Conservation (phyloP, 2,113 vertebrate species). For the Brachyistius frenatus region DNA sequence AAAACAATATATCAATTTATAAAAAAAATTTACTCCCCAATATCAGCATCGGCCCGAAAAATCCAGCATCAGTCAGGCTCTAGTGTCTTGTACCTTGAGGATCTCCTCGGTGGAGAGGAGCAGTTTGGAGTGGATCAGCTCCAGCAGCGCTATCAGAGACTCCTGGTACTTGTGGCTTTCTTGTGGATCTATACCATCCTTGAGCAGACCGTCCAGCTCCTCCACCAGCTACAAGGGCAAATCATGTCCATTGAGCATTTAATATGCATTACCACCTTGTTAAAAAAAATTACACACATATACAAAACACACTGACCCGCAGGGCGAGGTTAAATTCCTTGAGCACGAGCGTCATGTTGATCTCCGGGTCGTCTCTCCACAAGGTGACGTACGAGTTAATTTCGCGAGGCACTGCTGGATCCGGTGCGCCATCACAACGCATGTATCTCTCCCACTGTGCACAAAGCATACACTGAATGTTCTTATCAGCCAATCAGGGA, state of each 20-base stretch:
- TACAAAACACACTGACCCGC: conserved; percentile 77
- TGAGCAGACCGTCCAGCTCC: conserved; percentile 85
- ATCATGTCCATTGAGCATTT: no score
- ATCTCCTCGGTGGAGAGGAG: conserved; percentile 84
- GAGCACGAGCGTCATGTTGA: conserved; percentile 82
- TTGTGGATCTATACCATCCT: conserved; percentile 73
- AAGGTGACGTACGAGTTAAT: conserved; percentile 92
- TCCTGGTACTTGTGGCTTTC: conserved; percentile 78
- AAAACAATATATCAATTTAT: no score
- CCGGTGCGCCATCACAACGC: conserved; percentile 89
- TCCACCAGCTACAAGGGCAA: conserved; percentile 84
- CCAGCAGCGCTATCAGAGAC: conserved; percentile 82
- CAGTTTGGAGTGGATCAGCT: conserved; percentile 86
- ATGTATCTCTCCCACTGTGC: conserved; percentile 91
- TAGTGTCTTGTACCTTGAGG: conserved; percentile 83
- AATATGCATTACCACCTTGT: no score
- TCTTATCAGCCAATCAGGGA: background rate
- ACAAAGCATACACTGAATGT: conserved; percentile 17
- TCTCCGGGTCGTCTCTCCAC: conserved; percentile 87
- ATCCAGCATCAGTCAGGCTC: no score
- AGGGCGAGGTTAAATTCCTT: conserved; percentile 85
- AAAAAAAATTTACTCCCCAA: no score
- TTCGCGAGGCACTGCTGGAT: conserved; percentile 86
- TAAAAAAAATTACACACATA: background rate
- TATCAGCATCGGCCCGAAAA: no score